Percentiles rank a stretch among this genome's conserved stretches.
Conservation (phyloP, 2,888 invertebrate species). For the Oscheius myriophilus region DNA sequence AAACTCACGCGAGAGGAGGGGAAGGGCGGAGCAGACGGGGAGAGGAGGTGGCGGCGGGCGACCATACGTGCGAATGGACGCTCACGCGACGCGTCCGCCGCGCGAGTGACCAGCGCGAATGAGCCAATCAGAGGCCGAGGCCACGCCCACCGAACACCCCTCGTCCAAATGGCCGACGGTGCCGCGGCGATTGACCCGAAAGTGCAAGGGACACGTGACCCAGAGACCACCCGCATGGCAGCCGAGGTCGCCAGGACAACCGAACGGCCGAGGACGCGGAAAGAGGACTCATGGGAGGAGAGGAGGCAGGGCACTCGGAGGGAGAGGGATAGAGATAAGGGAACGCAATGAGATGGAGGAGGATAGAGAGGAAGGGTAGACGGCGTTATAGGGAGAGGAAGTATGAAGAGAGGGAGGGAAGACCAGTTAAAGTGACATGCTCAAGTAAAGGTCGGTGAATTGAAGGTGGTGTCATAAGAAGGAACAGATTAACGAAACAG, state of each 20-base stretch:
- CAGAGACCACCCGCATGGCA: constrained; percentile 10
- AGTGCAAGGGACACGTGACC: constrained; percentile 25
- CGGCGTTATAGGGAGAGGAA: constrained; percentile 11
- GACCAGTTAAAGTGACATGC: not conserved
- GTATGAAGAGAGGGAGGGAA: constrained; percentile 1
- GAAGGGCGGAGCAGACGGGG: constrained; percentile 18
- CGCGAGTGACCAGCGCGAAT: constrained; percentile 15
- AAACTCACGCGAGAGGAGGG: constrained; percentile 12
- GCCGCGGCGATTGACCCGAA: constrained; percentile 6
- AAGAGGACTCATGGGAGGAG: not conserved
- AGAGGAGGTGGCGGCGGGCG: constrained; percentile 24
- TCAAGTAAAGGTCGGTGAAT: too few species aligned
- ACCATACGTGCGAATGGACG: constrained; percentile 17
- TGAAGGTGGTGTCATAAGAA: too few species aligned
- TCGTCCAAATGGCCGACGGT: constrained; percentile 21
- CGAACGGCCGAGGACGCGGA: not conserved
- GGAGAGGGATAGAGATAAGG: not conserved
- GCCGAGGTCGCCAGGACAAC: constrained; percentile 1
- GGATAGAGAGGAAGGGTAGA: constrained; percentile 22
- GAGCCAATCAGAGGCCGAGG: constrained; percentile 25
- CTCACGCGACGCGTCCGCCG: constrained; percentile 18
- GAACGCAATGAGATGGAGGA: constrained; percentile 2
- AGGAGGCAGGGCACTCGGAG: not conserved
- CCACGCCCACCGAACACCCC: constrained; percentile 31
- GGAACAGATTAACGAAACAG: too few species aligned